phyloP scores from a whole-genome alignment of 2,797 vertebrate genomes.

The Corythornis leucogaster region DNA sequence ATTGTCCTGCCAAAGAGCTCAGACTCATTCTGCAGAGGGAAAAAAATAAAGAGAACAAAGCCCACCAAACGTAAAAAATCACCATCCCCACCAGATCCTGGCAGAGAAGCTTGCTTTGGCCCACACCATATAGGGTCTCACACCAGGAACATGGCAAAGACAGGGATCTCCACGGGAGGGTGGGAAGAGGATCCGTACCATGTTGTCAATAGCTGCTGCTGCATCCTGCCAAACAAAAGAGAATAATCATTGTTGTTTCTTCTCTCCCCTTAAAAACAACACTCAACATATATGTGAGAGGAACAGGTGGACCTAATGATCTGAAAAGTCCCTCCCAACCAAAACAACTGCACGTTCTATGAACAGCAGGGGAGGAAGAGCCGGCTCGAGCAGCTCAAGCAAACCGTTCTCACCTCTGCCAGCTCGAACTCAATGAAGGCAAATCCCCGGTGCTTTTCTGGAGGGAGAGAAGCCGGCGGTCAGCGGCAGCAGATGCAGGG shows the following conservation, averaged over 20 bases:
- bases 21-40: conserved; percentile 84
- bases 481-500: not conserved
- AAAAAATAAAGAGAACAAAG: not conserved
- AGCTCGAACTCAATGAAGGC: conserved; percentile 96
- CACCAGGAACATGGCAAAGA: not conserved
- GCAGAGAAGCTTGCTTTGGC: not conserved
- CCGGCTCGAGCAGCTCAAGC: not conserved
- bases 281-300: not conserved
- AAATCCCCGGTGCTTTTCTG: conserved; percentile 97
- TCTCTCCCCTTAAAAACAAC: not conserved
- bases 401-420: conserved; percentile 86
- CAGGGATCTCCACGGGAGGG: accelerated
- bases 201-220: conserved; percentile 98
- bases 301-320: not conserved
- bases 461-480: not conserved
- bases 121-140: accelerated
- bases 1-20: conserved; percentile 97
- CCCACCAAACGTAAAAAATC: not conserved
- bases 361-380: accelerated
- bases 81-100: accelerated
- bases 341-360: not conserved
- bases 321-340: not conserved
- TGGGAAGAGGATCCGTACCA: conserved; percentile 79
- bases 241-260: not conserved
- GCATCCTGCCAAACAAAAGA: conserved; percentile 83